phyloP scores from a whole-genome alignment of 2,888 invertebrate species.

The Schrankia costaestrigalis region DNA sequence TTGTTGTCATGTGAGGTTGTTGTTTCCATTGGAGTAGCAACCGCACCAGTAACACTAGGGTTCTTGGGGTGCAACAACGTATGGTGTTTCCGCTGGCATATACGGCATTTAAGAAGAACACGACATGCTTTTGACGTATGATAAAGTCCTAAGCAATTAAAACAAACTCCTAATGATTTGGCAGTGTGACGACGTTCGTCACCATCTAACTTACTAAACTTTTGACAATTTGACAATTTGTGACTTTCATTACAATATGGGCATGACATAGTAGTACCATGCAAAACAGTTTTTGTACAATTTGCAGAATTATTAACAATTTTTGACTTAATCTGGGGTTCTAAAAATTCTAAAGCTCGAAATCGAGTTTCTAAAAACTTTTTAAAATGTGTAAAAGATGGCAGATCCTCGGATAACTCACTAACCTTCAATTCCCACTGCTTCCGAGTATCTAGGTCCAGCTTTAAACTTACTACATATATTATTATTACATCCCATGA shows the following conservation, averaged over 20 bases:
- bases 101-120: constrained; percentile 1
- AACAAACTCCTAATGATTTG: neutral
- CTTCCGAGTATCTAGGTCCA: constrained; percentile 1
- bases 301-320: neutral
- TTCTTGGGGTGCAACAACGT: constrained; percentile 1
- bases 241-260: constrained; percentile 1
- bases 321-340: neutral
- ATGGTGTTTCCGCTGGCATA: constrained; percentile 2
- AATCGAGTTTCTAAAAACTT: neutral
- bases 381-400: neutral
- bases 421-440: constrained; percentile 1
- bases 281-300: neutral
- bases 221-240: neutral
- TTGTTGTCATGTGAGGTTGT: neutral
- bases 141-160: constrained; percentile 1
- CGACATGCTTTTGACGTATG: neutral
- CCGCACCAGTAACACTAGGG: neutral
- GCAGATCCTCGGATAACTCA: neutral
- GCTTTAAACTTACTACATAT: neutral
- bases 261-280: constrained; percentile 1
- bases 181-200: neutral
- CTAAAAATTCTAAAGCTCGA: neutral
- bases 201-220: neutral
- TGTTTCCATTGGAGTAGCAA: neutral
- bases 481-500: constrained; percentile 1